These are phyloP conservation scores for Xanthia icteritia DNA, from an alignment of 2,888 invertebrate species.

Conservation along the genomic window DNA sequence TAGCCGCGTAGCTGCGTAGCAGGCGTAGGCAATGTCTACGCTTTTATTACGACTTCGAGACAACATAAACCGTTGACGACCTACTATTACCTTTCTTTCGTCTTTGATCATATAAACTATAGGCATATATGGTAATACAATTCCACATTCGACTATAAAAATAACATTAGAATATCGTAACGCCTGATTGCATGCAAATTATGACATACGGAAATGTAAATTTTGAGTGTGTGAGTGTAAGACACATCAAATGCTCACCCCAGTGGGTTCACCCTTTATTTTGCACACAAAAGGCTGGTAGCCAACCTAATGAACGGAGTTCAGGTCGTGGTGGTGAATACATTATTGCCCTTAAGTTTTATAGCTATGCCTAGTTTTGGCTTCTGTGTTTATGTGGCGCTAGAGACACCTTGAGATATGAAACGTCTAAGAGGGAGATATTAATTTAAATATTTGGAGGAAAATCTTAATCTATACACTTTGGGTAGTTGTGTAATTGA, in stretches of 20 bases:
- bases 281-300: conserved; percentile 79
- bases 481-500: not conserved
- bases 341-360: conserved; percentile 74
- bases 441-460: conserved; percentile 28
- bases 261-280: conserved; percentile 79
- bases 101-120: conserved; percentile 57
- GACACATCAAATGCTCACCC: conserved; percentile 75
- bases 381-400: conserved; percentile 48
- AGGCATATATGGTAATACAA: conserved; percentile 32
- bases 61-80: conserved; percentile 41
- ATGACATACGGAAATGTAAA: conserved; percentile 79
- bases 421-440: conserved; percentile 21
- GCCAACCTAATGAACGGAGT: conserved; percentile 79
- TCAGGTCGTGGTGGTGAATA: conserved; percentile 79
- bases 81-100: conserved; percentile 44
- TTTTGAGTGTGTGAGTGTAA: conserved; percentile 76
- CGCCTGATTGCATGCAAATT: conserved; percentile 84
- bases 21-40: conserved; percentile 28
- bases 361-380: conserved; percentile 60
- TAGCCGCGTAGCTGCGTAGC: conserved; percentile 24
- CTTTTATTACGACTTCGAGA: conserved; percentile 49
- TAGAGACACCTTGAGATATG: conserved; percentile 37
- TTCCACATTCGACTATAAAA: conserved; percentile 45
- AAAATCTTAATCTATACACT: not conserved
- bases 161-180: conserved; percentile 67